Conservation (phyloP, 1,140 invertebrate species). For the Drosophila dunni region DNA sequence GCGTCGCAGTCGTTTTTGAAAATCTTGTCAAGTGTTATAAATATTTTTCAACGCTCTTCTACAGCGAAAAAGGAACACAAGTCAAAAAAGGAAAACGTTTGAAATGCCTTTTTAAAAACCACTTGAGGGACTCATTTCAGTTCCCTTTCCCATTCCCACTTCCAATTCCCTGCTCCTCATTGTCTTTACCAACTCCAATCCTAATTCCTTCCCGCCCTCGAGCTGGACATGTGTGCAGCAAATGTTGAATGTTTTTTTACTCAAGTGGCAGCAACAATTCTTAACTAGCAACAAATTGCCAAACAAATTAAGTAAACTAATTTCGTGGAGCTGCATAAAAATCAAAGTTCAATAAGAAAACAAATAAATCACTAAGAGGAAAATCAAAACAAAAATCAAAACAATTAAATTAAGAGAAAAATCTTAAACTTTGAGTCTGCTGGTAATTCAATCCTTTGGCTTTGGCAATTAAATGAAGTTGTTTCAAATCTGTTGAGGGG, state of each 20-base stretch:
- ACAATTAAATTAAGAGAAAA: constrained; percentile 50
- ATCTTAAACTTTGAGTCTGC: constrained; percentile 1
- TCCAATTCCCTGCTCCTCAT: not conserved
- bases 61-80: too few relatives aligned
- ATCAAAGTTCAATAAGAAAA: constrained; percentile 38
- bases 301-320: constrained; percentile 64
- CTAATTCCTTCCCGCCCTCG: constrained; percentile 2
- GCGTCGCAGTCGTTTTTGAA: constrained; percentile 47
- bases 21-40: constrained; percentile 82
- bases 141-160: constrained; percentile 16
- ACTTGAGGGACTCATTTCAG: constrained; percentile 58
- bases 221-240: constrained; percentile 69
- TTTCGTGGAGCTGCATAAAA: constrained; percentile 60
- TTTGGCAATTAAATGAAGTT: constrained; percentile 59
- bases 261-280: constrained; percentile 56
- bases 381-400: constrained; percentile 59
- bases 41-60: constrained; percentile 71
- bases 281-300: constrained; percentile 51
- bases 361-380: constrained; percentile 54
- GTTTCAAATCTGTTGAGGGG: constrained; percentile 1
- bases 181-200: constrained; percentile 10
- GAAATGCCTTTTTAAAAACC: constrained; percentile 59
- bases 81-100: constrained; percentile 58
- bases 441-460: constrained; percentile 65
- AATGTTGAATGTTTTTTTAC: constrained; percentile 54